Evolutionary conservation across 2,888 invertebrate genomes (phyloP).

Genomic region (Ormyrus thymus): DNA sequence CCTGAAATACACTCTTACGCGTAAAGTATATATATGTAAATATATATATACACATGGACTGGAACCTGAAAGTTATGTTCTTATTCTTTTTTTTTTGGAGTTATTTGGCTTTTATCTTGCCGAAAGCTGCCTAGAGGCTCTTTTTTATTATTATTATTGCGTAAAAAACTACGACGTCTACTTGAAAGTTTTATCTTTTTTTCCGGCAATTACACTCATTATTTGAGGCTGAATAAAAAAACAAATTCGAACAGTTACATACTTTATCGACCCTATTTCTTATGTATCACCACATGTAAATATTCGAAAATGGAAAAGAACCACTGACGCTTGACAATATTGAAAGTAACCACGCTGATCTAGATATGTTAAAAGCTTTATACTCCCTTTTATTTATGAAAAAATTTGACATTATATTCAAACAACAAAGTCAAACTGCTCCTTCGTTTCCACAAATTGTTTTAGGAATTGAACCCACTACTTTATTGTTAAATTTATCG

Average conservation of each 20-base stretch:
- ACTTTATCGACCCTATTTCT: constrained; percentile 12
- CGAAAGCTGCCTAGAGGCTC: constrained; percentile 43
- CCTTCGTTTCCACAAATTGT: background rate
- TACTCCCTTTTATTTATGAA: constrained; percentile 1
- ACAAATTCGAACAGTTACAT: constrained; percentile 7
- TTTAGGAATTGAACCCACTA: background rate
- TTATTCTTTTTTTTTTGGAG: constrained; percentile 8
- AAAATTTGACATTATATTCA: background rate
- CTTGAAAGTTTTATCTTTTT: constrained; percentile 16
- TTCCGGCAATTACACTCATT: background rate
- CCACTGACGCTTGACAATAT: constrained; percentile 9
- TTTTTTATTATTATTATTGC: constrained; percentile 43
- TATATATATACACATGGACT: constrained; percentile 41
- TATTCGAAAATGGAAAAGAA: constrained; percentile 39
- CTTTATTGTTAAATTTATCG: constrained; percentile 8
- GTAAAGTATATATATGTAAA: constrained; percentile 7
- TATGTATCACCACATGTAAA: constrained; percentile 21
- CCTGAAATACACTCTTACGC: constrained; percentile 37
- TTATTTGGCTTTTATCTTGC: constrained; percentile 23
- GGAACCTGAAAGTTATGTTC: constrained; percentile 37
- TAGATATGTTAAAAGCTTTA: constrained; percentile 15
- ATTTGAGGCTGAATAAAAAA: constrained; percentile 8
- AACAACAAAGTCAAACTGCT: background rate
- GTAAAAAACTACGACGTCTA: constrained; percentile 53
- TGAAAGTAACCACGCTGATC: constrained; percentile 5